Base-by-base conservation (phyloP, 2,888 invertebrate species). In the Catocala fraxini region DNA sequence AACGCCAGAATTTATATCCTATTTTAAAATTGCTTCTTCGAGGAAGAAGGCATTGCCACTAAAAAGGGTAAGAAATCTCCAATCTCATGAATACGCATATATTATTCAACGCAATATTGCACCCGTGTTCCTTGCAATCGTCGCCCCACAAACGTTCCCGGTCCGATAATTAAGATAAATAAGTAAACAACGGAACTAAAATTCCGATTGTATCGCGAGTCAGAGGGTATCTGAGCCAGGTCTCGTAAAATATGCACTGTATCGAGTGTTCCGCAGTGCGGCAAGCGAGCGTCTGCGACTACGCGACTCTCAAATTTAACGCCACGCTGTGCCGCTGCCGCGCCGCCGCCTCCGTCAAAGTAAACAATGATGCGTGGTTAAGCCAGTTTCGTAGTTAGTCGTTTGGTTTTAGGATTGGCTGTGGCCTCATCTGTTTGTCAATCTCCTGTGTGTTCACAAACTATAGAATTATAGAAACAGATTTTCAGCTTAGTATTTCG, bases 171-270 rank as follows among this genome's bases (percentile, higher is more conserved):
- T 75, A 78, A 66, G 68, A 67, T 78, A 75, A 75, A 75, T 75
- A 75, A 76, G 52, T 73, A 63, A 79, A 61, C 59, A 54, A 63
- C 63, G 33, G 60, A 68, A 70, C 68, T 79, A 67, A 69, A 73
- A 69, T 70, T 60, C 52, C 73, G 70, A 76, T 79, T 74, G 79
- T 78, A 80, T 75, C 65, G 70, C 70, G 70, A 79, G 79, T 74
- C 79, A 73, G 82, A 77, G 77, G 77, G 75, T 68, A 71, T 71
- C 76, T 78, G 86, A 83, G 71, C 56, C 73, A 59, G 71, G 79
- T 82, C 87, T 88, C 87, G 89, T 93, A 89, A 93, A 93, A 92
- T 93, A 93, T 93, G 92, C 93, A 93, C 82, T 78, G 88, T 88
- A 89, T 91, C 86, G 91, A 89, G 85, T 88, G 81, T 84, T 86